Evolutionary conservation across 2,797 vertebrate genomes (phyloP), one percentile per base, ranked within the genome.

Genomic region (Rhabdomys pumilio): DNA sequence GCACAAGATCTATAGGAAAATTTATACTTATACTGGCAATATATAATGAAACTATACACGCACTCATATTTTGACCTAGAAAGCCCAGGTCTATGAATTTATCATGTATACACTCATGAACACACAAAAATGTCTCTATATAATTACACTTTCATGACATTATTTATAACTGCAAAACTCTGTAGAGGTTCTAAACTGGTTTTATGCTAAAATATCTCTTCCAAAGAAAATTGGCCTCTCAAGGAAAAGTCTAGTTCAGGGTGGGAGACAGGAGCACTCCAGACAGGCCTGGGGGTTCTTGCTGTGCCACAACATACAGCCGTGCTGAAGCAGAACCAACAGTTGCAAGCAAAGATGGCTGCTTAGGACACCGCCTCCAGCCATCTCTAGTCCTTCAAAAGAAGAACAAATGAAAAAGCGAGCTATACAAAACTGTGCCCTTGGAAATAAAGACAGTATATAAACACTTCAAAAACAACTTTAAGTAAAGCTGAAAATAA

Each of bases 71-170:
- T 83, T 83, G 41, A 93, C 31, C 88, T 55, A 67, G 22, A 91
- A 96, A 95, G 79, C 4, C 15, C 34, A 96, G 34, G 63, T 94
- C 34, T 14, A 93, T 20, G 67, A 94, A 93, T 79, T 65, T 61
- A 83, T 31, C 13, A n/a, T 76, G 31, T 95, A 92, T n/a, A 93
- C 38, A 79, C 1, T 31, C 13, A 94, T 76, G 44, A 3, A 1
- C 34, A 92, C 29, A 76, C 6, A 94, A 93, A 95, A 95, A 44
- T 72, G 83, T 13, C 29, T 26, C 75, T 61, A 31, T 47, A 83
- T 67, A 67, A 92, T 41, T 6, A 34, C 73, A 87, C 83, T 83
- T 75, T 0, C 86, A 14, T 15, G 93, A 67, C 4, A 65, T 77
- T 83, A 55, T 22, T 75, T 83, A 24, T 55, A 69, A 83, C 29